A percentile compares a stretch with the other conserved stretches of the same genome.
phyloP scores from a whole-genome alignment of 2,113 vertebrate genomes.

The Brachyhypopomus occidentalis region DNA sequence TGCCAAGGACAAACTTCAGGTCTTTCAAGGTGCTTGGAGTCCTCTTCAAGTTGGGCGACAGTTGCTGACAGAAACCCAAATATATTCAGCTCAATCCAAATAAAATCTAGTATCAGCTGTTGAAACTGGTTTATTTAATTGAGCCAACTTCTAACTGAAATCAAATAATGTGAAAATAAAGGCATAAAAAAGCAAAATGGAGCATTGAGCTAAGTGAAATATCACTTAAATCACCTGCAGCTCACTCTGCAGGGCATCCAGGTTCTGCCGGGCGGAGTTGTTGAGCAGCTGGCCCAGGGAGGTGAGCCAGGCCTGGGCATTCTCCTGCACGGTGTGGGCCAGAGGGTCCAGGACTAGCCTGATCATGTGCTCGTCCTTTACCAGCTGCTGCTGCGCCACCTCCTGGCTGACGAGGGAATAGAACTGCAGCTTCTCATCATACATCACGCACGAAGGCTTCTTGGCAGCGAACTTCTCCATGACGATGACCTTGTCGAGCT shows the following conservation, averaged over 20 bases:
- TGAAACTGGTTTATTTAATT: background rate
- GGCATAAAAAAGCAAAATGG: no score
- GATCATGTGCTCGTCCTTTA: conserved; percentile 80
- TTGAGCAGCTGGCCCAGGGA: conserved; percentile 85
- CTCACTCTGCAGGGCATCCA: conserved; percentile 77
- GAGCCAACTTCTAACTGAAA: background rate
- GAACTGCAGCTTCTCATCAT: conserved; percentile 87
- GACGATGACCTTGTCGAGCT: conserved; percentile 78
- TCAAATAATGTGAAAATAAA: background rate
- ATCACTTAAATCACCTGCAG: conserved; percentile 73
- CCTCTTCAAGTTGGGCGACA: conserved; percentile 74
- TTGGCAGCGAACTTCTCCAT: conserved; percentile 83
- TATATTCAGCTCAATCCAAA: conserved; percentile 4
- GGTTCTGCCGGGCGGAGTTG: conserved; percentile 79
- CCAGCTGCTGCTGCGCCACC: conserved; percentile 72
- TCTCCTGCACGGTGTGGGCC: conserved; percentile 74
- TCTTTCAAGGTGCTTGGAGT: conserved; percentile 80
- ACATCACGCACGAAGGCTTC: conserved; percentile 78
- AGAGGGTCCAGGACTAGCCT: conserved; percentile 83
- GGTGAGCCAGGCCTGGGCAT: conserved; percentile 78
- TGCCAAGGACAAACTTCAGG: conserved; percentile 83
- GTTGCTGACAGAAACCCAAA: conserved; percentile 63
- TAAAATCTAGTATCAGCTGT: no score
- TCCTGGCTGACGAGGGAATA: conserved; percentile 74
- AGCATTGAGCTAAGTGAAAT: no score